Evolutionary conservation across 1,140 invertebrate genomes (phyloP), one percentile per base, ranked within the genome.

Genomic region (Pemphigus obesinymphae): DNA sequence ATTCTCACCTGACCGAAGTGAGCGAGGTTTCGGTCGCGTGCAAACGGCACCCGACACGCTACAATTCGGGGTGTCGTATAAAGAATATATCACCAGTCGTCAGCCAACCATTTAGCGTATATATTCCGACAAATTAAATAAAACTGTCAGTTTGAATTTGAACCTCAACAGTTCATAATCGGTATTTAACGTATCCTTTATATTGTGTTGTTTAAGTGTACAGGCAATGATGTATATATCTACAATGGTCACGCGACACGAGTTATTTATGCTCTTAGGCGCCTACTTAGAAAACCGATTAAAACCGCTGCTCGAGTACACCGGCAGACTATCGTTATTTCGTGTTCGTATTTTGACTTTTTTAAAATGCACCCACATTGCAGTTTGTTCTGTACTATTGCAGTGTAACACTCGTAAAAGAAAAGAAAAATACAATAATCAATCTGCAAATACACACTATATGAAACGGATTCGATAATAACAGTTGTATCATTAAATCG

Each of bases 101-200:
- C 37, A 10, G n/a, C n/a, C n/a, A 29, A 31, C 6, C 0, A 31
- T 50, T 75, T 13, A 17, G 45, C 17, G 23, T 53, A n/a, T n/a
- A 34, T 34, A 10, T 53, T 68, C 29, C 26, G 48, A n/a, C n/a
- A 55, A 76, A 76, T 58, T 26, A 55, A 76, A 58, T 58, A 58
- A 76, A 76, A 53, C 31, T 58, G 31, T 37, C 45, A 17, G 50
- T 76, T 76, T 40, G n/a, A 76, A 53, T 75, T 37, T 15, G 31
- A 53, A 76, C 31, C 58, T 76, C 73, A 76, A 76, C 73, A 76
- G 73, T 55, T 76, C 50, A 37, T 76, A 53, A 76, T 76, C 26
- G 17, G 43, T 53, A 34, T 50, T 75, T 75, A 75, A 75, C 45
- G 29, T 53, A 75, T 75, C 45, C 29, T 10, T 53, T 75, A 34